Conservation (phyloP, 2,888 invertebrate species). For the Acleris literana region DNA sequence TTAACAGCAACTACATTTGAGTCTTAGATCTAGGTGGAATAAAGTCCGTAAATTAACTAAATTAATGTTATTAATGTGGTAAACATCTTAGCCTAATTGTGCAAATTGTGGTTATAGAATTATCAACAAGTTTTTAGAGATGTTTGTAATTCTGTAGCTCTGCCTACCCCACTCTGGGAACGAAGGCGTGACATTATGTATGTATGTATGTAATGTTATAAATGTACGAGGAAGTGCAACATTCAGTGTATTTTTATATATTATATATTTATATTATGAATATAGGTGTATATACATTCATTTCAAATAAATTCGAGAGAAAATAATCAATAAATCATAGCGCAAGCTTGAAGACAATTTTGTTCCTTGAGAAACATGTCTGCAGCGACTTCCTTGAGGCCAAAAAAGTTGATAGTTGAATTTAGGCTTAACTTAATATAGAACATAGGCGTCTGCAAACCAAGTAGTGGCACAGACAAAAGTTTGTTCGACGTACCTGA, state of each 20-base stretch:
- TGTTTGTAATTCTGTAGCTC: too few relatives aligned
- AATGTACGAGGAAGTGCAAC: constrained; percentile 36
- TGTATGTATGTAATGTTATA: too few relatives aligned
- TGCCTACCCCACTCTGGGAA: too few relatives aligned
- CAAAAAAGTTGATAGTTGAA: neutral
- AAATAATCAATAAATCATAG: neutral
- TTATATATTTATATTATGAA: neutral
- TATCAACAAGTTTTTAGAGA: too few relatives aligned
- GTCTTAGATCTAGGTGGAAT: constrained; percentile 79
- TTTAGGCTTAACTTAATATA: neutral
- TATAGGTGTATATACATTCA: constrained; percentile 34
- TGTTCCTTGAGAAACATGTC: constrained; percentile 12
- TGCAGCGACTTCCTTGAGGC: constrained; percentile 12
- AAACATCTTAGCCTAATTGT: too few relatives aligned
- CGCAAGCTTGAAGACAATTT: constrained; percentile 15
- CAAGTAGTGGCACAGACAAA: too few relatives aligned
- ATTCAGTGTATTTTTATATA: constrained; percentile 24
- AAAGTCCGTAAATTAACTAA: constrained; percentile 57
- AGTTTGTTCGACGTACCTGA: too few relatives aligned
- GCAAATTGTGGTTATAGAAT: too few relatives aligned
- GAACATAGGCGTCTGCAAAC: too few relatives aligned
- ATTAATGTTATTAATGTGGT: too few relatives aligned
- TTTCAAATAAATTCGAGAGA: constrained; percentile 22
- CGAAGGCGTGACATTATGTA: too few relatives aligned
- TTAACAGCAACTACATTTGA: constrained; percentile 72